These are phyloP conservation scores for Nomada fabriciana DNA, from an alignment of 2,888 invertebrate species.

Conservation along the genomic window DNA sequence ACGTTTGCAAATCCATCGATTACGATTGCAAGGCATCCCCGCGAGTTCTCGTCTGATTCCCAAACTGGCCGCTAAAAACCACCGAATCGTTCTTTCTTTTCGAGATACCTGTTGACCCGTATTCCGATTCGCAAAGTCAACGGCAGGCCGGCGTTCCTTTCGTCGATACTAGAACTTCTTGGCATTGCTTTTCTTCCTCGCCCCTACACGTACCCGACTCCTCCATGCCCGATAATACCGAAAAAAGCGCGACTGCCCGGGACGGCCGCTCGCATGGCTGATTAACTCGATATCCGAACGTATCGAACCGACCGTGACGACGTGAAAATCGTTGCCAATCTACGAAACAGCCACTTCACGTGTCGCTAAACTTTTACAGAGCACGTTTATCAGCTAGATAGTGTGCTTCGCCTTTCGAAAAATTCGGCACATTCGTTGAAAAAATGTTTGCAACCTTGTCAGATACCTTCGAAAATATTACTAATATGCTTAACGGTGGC, in stretches of 20 bases:
- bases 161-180: slow-evolving; percentile 57
- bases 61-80: slow-evolving; percentile 35
- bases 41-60: slow-evolving; percentile 9
- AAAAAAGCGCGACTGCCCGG: slow-evolving; percentile 47
- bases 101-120: slow-evolving; percentile 66
- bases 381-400: slow-evolving; percentile 13
- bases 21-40: not conserved
- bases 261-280: slow-evolving; percentile 66
- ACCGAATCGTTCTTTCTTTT: slow-evolving; percentile 59
- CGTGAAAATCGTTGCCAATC: slow-evolving; percentile 34
- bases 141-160: slow-evolving; percentile 52
- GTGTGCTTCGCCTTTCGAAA: not conserved
- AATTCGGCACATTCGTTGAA: not conserved
- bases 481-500: no score
- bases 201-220: not conserved
- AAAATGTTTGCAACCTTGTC: no score
- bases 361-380: slow-evolving; percentile 28
- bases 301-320: slow-evolving; percentile 25
- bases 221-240: slow-evolving; percentile 34
- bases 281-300: slow-evolving; percentile 60
- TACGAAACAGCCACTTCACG: slow-evolving; percentile 22
- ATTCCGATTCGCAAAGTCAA: slow-evolving; percentile 64
- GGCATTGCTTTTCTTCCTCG: slow-evolving; percentile 57
- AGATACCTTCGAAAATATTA: no score
- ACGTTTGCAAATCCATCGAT: not conserved